Evolutionary conservation across 1,140 invertebrate genomes (phyloP).

Genomic region (Nephila pilipes): DNA sequence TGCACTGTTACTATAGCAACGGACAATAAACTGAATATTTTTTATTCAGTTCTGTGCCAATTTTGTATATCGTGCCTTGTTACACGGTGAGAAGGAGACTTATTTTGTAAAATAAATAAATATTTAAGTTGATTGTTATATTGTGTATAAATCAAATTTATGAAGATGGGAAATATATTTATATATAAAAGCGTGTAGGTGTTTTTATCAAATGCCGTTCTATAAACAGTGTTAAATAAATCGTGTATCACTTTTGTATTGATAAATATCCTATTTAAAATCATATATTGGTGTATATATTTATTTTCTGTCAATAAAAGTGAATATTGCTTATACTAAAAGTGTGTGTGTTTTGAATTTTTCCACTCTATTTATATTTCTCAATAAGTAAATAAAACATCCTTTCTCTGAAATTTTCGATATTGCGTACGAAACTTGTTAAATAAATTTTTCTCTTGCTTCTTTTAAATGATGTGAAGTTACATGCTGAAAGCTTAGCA

Average conservation of each 20-base stretch:
- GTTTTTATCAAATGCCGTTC: background rate
- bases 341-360: background rate
- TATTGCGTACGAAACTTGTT: no score
- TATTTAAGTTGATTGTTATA: constrained; percentile 17
- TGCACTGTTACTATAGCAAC: no score
- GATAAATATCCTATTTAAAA: constrained; percentile 1
- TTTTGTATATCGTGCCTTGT: constrained; percentile 1
- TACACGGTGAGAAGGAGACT: background rate
- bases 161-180: constrained; percentile 6
- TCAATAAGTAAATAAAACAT: no score
- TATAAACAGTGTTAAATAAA: background rate
- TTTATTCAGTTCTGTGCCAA: background rate
- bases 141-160: constrained; percentile 1
- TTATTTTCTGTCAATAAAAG: constrained; percentile 19
- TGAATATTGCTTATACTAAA: background rate
- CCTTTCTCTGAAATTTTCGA: no score
- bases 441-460: no score
- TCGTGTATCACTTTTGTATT: background rate
- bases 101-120: background rate
- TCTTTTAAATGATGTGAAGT: no score
- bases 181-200: background rate
- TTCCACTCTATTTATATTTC: background rate
- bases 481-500: no score
- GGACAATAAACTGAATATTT: no score
- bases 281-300: constrained; percentile 8